phyloP scores from a whole-genome alignment of 2,113 vertebrate species.

The Bubo blakistoni region DNA sequence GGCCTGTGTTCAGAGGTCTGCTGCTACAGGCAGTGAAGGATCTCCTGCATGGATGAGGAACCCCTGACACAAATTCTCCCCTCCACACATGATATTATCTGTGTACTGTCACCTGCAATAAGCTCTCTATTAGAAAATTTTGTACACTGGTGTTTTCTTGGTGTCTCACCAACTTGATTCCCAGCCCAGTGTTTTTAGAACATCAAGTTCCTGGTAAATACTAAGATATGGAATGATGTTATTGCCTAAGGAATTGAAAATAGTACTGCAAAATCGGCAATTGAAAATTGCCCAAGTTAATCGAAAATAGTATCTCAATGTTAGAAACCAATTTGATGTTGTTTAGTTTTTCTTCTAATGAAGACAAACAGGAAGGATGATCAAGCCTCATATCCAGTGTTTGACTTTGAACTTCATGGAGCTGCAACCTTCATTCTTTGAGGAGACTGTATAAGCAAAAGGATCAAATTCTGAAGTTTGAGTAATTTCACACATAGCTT shows the following conservation, averaged over 20 bases:
- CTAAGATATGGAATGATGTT: not conserved
- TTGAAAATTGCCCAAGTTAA: not conserved
- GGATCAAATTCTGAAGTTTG: not conserved
- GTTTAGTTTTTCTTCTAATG: not conserved
- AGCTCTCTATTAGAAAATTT: not conserved
- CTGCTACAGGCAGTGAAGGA: not conserved
- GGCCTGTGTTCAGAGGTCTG: not conserved
- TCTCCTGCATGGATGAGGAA: not conserved
- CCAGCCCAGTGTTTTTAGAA: not conserved
- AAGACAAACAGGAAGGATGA: slow-evolving; percentile 12
- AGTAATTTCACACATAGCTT: not conserved
- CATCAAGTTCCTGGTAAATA: not conserved
- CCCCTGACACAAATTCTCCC: not conserved
- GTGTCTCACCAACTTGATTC: not conserved
- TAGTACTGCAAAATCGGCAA: not conserved
- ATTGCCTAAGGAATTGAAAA: not conserved
- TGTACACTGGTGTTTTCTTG: not conserved
- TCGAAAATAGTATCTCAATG: not conserved
- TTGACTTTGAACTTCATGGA: not conserved
- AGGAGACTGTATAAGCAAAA: not conserved
- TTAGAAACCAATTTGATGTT: not conserved
- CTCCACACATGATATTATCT: not conserved
- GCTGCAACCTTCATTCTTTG: not conserved
- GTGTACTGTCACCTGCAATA: not conserved
- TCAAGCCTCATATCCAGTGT: not conserved